Conservation (phyloP, 2,888 invertebrate genomes). For the Malthinus seriepunctatus region DNA sequence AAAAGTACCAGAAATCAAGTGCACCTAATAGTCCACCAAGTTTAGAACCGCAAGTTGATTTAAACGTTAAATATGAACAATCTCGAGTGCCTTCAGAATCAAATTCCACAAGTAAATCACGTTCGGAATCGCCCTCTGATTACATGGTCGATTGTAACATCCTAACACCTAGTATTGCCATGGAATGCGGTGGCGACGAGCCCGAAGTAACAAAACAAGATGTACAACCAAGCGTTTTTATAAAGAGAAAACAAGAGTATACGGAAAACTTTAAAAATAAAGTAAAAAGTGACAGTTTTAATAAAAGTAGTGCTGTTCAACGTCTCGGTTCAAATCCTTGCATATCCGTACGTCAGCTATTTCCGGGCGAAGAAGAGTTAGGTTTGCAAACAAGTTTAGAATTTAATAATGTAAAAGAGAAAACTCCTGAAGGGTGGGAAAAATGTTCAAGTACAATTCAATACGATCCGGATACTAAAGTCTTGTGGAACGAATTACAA, state of each 20-base stretch:
- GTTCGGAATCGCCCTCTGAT: constrained; percentile 50
- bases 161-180: constrained; percentile 51
- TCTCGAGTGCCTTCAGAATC: constrained; percentile 44
- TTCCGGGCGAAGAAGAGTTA: constrained; percentile 83
- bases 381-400: constrained; percentile 76
- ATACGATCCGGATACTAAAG: constrained; percentile 80
- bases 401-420: constrained; percentile 70
- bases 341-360: constrained; percentile 79
- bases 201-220: constrained; percentile 44
- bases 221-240: constrained; percentile 15
- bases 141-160: constrained; percentile 52
- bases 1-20: constrained; percentile 40
- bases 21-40: constrained; percentile 32
- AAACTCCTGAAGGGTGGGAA: constrained; percentile 85
- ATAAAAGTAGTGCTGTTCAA: constrained; percentile 58
- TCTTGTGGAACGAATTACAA: constrained; percentile 80
- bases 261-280: constrained; percentile 46
- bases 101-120: constrained; percentile 41
- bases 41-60: constrained; percentile 29
- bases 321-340: constrained; percentile 77
- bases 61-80: constrained; percentile 52
- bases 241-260: constrained; percentile 41
- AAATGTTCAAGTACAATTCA: constrained; percentile 78
- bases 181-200: constrained; percentile 47
- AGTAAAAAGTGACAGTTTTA: constrained; percentile 55